Evolutionary conservation across 2,888 invertebrate species (phyloP).

Genomic region (Amaurobius ferox): DNA sequence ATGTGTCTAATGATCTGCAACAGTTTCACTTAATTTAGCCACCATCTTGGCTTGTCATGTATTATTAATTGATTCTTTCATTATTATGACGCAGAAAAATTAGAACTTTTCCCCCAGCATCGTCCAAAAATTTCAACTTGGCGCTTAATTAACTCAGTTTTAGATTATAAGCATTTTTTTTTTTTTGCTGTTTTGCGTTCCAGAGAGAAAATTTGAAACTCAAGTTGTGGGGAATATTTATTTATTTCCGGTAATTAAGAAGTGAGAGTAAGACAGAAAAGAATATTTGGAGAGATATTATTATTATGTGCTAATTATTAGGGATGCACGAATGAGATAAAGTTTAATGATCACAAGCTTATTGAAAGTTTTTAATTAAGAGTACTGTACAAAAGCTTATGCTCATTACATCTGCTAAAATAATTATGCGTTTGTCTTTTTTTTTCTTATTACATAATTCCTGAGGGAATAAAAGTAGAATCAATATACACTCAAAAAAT

Average conservation of each 20-base stretch:
- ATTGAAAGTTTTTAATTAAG: not conserved
- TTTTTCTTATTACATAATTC: too few species aligned
- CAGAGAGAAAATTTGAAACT: not conserved
- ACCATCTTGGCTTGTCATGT: constrained; percentile 51
- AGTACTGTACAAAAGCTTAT: not conserved
- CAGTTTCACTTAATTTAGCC: constrained; percentile 45
- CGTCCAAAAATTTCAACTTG: not conserved
- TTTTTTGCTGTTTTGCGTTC: not conserved
- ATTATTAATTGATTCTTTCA: constrained; percentile 62
- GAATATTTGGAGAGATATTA: not conserved
- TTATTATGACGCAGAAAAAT: constrained; percentile 36
- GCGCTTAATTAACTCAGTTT: constrained; percentile 32
- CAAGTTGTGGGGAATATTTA: not conserved
- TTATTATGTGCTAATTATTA: not conserved
- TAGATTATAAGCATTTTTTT: constrained; percentile 43
- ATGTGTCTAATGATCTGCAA: constrained; percentile 59
- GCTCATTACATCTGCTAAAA: too few species aligned
- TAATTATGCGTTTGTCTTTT: too few species aligned
- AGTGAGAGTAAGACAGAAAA: not conserved
- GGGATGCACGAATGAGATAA: not conserved
- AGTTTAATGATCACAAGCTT: not conserved
- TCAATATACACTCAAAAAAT: too few species aligned
- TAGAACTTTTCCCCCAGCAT: constrained; percentile 1
- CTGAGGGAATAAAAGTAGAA: too few species aligned
- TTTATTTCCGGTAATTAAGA: constrained; percentile 8